phyloP scores from a whole-genome alignment of 2,797 vertebrate species.

The Hybognathus amarus region DNA sequence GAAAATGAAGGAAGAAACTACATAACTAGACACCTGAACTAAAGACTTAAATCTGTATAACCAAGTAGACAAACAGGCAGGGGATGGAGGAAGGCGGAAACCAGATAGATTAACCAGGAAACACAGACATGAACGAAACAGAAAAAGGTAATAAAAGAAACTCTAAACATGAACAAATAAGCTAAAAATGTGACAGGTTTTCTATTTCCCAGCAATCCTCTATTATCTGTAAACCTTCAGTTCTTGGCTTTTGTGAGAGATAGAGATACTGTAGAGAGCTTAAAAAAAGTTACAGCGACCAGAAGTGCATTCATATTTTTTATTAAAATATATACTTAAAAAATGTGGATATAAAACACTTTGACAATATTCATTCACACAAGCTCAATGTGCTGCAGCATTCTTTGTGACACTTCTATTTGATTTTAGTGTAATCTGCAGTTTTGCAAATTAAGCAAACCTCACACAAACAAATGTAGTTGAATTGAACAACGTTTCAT shows the following conservation, averaged over 20 bases:
- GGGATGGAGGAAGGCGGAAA: too few species aligned
- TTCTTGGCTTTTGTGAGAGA: neutral
- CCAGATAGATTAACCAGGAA: too few species aligned
- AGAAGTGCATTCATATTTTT: slow-evolving; percentile 65
- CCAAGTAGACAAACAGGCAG: too few species aligned
- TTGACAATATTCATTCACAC: slow-evolving; percentile 61
- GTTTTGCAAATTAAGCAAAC: slow-evolving; percentile 52
- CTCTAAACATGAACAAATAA: too few species aligned
- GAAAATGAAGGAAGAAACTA: too few species aligned
- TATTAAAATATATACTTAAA: slow-evolving; percentile 87
- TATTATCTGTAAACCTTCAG: neutral
- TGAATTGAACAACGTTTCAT: slow-evolving; percentile 19
- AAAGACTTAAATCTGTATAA: too few species aligned
- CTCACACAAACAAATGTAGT: slow-evolving; percentile 53
- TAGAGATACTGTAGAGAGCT: neutral
- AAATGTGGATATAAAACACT: slow-evolving; percentile 93
- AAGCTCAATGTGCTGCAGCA: slow-evolving; percentile 47
- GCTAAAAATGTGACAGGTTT: too few species aligned
- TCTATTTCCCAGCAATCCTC: neutral
- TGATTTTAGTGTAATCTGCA: slow-evolving; percentile 54
- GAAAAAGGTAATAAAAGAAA: too few species aligned
- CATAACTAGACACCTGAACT: too few species aligned
- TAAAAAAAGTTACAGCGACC: slow-evolving; percentile 3
- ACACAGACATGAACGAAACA: too few species aligned
- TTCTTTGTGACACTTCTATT: slow-evolving; percentile 34